Percentiles rank a stretch among this genome's conserved stretches.
phyloP scores from a whole-genome alignment of 2,888 invertebrate species.

The Thereva nobilitata region DNA sequence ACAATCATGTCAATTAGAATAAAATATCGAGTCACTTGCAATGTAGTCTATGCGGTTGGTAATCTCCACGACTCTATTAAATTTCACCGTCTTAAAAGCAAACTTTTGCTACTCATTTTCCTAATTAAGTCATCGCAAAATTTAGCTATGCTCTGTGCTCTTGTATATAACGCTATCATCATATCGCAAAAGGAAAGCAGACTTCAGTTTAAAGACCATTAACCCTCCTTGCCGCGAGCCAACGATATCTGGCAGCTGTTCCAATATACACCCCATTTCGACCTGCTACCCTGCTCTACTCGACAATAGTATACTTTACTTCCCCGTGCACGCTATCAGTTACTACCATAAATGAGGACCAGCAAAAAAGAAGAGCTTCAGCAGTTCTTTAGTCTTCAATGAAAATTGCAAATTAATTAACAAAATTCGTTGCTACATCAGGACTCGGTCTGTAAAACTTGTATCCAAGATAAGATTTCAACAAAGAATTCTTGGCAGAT shows the following conservation, averaged over 20 bases:
- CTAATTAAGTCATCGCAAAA: conserved; percentile 26
- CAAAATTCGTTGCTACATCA: conserved; percentile 14
- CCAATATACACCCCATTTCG: conserved; percentile 5
- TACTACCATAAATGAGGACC: no score
- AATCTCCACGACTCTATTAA: conserved; percentile 28
- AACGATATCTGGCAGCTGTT: conserved; percentile 16
- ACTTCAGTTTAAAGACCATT: conserved; percentile 24
- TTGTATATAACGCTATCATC: no score
- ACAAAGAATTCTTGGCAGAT: not conserved
- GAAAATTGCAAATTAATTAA: conserved; percentile 30
- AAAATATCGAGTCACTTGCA: conserved; percentile 29
- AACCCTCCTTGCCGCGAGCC: conserved; percentile 1
- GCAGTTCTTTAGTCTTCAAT: conserved; percentile 20
- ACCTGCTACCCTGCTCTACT: not conserved
- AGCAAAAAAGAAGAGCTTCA: no score
- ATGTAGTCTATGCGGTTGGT: conserved; percentile 20
- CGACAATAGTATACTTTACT: no score
- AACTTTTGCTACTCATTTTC: conserved; percentile 25
- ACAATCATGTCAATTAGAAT: conserved; percentile 29
- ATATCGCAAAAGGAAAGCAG: not conserved
- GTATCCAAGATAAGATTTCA: conserved; percentile 12
- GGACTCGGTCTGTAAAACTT: not conserved
- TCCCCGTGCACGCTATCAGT: no score
- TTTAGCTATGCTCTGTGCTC: conserved; percentile 14
- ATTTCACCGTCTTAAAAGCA: conserved; percentile 29